Percentiles rank a stretch among this genome's conserved stretches.
Conservation (phyloP, 2,888 invertebrate species). For the Plagodis pulveraria region DNA sequence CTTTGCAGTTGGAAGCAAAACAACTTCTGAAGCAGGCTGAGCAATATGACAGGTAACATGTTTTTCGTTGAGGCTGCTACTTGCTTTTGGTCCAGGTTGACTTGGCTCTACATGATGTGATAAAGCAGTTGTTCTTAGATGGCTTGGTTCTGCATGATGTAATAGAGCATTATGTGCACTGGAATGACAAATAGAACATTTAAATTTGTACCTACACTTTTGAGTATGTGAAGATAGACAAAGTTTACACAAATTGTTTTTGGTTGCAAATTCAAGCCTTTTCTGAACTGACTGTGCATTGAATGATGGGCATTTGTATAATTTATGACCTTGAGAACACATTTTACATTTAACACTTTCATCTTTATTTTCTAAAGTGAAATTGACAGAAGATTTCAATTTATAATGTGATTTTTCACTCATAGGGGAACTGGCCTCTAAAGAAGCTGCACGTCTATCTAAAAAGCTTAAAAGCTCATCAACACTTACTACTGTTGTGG, state of each 20-base stretch:
- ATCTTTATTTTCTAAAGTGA: too few species aligned
- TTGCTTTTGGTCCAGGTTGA: too few species aligned
- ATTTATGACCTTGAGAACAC: neutral
- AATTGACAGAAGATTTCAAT: too few species aligned
- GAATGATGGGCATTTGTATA: neutral
- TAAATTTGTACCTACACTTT: slow-evolving; percentile 11
- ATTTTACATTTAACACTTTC: too few species aligned
- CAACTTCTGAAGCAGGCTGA: too few species aligned
- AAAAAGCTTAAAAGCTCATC: too few species aligned
- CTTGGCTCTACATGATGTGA: too few species aligned
- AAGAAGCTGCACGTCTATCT: slow-evolving; percentile 9
- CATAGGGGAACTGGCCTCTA: slow-evolving; percentile 5
- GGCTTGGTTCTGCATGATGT: neutral
- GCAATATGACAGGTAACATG: too few species aligned
- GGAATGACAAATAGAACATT: slow-evolving; percentile 7
- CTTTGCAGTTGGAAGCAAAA: slow-evolving; percentile 6
- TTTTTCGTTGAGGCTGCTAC: neutral
- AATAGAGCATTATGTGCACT: slow-evolving; percentile 9
- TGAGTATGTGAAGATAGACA: slow-evolving; percentile 7
- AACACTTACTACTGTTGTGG: too few species aligned
- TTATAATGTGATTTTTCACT: slow-evolving; percentile 7
- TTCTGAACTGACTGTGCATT: neutral
- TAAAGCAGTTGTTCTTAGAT: neutral
- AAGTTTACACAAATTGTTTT: slow-evolving; percentile 5
- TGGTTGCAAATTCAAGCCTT: slow-evolving; percentile 2